These are phyloP conservation scores for Anisognathus igniventris DNA, from an alignment of 2,797 vertebrate species.

Conservation along the genomic window DNA sequence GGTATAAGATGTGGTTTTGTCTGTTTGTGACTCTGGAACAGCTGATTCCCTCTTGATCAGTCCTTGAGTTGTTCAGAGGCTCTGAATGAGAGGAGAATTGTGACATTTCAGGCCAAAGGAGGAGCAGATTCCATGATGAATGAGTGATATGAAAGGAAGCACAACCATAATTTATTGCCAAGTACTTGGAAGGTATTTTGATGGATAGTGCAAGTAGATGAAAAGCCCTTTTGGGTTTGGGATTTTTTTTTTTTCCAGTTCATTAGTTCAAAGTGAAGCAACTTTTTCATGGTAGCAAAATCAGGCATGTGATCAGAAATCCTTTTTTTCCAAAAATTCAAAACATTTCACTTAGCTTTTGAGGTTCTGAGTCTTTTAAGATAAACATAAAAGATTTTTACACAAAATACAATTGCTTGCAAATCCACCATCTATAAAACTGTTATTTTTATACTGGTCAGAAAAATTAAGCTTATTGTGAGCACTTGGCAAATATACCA, in stretches of 20 bases:
- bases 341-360: neutral
- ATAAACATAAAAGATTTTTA: neutral
- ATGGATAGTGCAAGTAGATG: neutral
- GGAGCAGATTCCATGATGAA: neutral
- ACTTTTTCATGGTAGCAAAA: neutral
- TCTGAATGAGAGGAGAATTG: neutral
- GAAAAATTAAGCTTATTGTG: neutral
- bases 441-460: neutral
- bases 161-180: constrained; percentile 2
- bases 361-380: neutral
- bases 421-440: neutral
- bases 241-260: neutral
- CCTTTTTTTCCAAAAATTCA: neutral
- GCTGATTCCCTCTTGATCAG: neutral
- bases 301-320: neutral
- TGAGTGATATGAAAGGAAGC: constrained; percentile 18
- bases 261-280: constrained; percentile 8
- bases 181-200: constrained; percentile 6
- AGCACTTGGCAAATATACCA: neutral
- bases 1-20: fast-evolving
- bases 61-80: neutral
- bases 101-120: neutral
- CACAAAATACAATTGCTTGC: neutral
- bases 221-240: constrained; percentile 11
- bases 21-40: neutral